Conservation (phyloP, 92 coral and sea anemone genomes). For the Anthopleura xanthogrammica region DNA sequence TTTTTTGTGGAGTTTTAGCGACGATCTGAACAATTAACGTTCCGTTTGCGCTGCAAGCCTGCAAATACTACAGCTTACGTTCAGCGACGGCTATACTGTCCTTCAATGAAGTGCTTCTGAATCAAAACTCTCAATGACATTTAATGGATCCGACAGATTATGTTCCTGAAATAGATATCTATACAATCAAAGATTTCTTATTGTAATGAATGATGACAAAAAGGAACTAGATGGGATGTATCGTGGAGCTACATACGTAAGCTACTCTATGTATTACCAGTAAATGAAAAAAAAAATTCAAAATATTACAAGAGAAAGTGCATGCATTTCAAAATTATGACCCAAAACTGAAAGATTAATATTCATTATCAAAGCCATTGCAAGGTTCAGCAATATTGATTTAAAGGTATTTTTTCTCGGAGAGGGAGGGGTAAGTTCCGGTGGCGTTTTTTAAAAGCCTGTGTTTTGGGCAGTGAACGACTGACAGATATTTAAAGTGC, state of each 20-base stretch:
- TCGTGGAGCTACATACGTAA: not conserved
- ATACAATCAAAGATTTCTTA: not conserved
- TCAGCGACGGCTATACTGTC: not conserved
- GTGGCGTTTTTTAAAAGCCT: too few species aligned
- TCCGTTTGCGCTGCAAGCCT: not conserved
- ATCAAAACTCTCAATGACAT: not conserved
- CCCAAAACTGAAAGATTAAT: too few species aligned
- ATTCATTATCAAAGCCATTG: too few species aligned
- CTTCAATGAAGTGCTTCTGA: not conserved
- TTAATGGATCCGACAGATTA: not conserved
- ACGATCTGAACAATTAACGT: not conserved
- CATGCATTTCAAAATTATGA: too few species aligned
- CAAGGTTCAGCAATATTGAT: too few species aligned
- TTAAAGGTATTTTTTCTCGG: too few species aligned
- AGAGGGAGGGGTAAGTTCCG: too few species aligned
- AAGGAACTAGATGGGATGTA: not conserved
- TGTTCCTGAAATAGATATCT: conserved; percentile 6
- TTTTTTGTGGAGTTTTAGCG: not conserved
- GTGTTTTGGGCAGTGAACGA: too few species aligned
- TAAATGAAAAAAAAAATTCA: too few species aligned
- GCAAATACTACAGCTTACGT: not conserved
- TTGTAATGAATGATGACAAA: not conserved
- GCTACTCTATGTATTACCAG: too few species aligned
- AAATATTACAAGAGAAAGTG: too few species aligned
- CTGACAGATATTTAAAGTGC: too few species aligned